Percentiles rank a stretch among this genome's conserved stretches.
Conservation (phyloP, 2,797 vertebrate genomes). For the Gephyroberyx darwinii region DNA sequence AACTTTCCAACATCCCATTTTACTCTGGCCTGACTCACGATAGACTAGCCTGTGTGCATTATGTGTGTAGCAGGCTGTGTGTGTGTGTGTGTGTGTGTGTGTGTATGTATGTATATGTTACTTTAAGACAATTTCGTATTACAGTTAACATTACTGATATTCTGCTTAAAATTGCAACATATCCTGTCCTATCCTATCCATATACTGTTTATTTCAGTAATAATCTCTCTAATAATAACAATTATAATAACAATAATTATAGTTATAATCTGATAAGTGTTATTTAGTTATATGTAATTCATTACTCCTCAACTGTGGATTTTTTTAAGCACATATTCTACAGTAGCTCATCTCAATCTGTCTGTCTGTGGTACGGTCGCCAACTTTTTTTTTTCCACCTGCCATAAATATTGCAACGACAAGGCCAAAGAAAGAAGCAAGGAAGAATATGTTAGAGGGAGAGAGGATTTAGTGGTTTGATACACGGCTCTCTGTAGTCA, state of each 20-base stretch:
- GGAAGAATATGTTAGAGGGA: conserved; percentile 55
- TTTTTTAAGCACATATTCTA: conserved; percentile 25
- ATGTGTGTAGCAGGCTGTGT: neutral
- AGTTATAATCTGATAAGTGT: neutral
- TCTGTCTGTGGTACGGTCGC: conserved; percentile 38
- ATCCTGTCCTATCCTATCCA: no score
- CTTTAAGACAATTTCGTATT: no score
- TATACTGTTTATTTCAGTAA: no score
- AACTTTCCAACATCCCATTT: conserved; percentile 38
- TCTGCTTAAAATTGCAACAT: neutral
- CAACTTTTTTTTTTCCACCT: conserved; percentile 71
- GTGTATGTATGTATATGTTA: neutral
- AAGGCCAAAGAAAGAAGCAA: conserved; percentile 65
- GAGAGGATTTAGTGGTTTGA: conserved; percentile 62
- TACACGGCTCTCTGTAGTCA: conserved; percentile 62
- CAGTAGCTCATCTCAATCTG: conserved; percentile 51
- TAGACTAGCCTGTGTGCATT: neutral
- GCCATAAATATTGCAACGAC: conserved; percentile 68
- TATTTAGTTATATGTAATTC: conserved; percentile 12
- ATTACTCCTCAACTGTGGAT: conserved; percentile 15
- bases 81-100: neutral
- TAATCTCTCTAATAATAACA: neutral
- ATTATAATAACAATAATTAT: neutral
- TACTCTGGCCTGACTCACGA: conserved; percentile 18
- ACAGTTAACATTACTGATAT: no score